Evolutionary conservation across 2,797 vertebrate genomes (phyloP).

Genomic region (Oophaga sylvatica): DNA sequence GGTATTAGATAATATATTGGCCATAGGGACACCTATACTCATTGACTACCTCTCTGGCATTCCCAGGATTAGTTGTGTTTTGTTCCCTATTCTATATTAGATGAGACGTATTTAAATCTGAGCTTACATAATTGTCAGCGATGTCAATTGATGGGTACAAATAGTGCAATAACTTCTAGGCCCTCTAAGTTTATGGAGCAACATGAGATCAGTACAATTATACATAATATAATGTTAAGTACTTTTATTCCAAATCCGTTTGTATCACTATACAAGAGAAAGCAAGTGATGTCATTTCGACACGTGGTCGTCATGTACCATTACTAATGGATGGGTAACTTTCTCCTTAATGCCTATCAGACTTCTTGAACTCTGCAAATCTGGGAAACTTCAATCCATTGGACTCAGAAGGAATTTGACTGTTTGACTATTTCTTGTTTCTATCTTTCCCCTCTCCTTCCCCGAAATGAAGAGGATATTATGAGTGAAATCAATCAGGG

Average conservation of each 20-base stretch:
- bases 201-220: too few relatives aligned
- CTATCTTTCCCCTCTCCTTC: background rate
- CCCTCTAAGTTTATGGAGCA: background rate
- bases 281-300: background rate
- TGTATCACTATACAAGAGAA: background rate
- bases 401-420: background rate
- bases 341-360: background rate
- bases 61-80: background rate
- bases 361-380: background rate
- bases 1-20: too few relatives aligned
- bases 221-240: too few relatives aligned
- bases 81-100: too few relatives aligned
- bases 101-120: too few relatives aligned
- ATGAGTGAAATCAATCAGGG: slow-evolving; percentile 15
- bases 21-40: background rate
- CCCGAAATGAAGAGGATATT: background rate
- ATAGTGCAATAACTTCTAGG: background rate
- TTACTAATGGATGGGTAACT: background rate
- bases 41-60: background rate
- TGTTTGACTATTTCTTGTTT: background rate
- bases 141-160: background rate
- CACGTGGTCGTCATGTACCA: background rate
- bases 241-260: too few relatives aligned
- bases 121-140: too few relatives aligned
- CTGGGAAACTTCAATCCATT: background rate